Evolutionary conservation across 2,888 invertebrate species (phyloP), one percentile per base, ranked within the genome.

Genomic region (Holacanthella duospinosa): DNA sequence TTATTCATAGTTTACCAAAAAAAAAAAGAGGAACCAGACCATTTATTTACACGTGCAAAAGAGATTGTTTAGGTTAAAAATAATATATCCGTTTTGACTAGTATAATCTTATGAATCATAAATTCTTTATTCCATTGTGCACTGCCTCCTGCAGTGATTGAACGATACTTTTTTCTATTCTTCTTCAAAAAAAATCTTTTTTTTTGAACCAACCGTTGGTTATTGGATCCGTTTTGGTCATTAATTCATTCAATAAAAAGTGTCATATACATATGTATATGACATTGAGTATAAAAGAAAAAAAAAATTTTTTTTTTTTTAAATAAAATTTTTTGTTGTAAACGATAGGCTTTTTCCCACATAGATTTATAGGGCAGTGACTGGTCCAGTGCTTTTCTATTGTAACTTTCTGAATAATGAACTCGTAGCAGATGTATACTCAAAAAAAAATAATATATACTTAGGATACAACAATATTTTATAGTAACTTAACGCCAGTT

Each of bases 171-270:
- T 48, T 48, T 4, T 48, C 48, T 21, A 21, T 48, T 48, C 21
- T 48, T n/a, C n/a, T 9, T 48, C 21, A 16, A 21, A n/a, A n/a
- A n/a, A n/a, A n/a, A n/a, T n/a, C n/a, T n/a, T n/a, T n/a, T n/a
- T n/a, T n/a, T n/a, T n/a, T n/a, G n/a, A n/a, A n/a, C n/a, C n/a
- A n/a, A 4, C 19, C 12, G 48, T 4, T 48, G 21, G 48, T n/a
- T n/a, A 48, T n/a, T 9, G 12, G 48, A 48, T 9, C 21, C 48
- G 19, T 48, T 4, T 48, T 48, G 12, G 48, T 48, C 48, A 48
- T 48, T 48, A 48, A 48, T 48, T 48, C 48, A 48, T 21, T 21
- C 48, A 48, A 48, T 48, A 48, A 48, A 48, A 48, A 48, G 48
- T 48, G 48, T 48, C 48, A 48, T 21, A 21, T 48, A 48, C 48